Evolutionary conservation across 1,140 invertebrate species (phyloP), one percentile per base, ranked within the genome.

Genomic region (Monochamus saltuarius): DNA sequence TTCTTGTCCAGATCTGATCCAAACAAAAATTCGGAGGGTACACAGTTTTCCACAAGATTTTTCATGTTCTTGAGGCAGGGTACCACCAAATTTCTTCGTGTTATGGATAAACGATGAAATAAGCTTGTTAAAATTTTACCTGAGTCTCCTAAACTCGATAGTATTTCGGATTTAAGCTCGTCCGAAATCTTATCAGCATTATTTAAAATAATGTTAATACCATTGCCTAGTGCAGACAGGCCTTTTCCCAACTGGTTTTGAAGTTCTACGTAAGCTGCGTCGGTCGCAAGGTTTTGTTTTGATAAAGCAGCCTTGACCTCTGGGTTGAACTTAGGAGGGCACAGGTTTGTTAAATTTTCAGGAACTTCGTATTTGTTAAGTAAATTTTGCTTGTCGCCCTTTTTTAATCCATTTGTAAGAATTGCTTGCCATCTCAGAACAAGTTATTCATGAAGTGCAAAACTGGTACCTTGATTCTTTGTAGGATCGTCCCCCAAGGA

Each of bases 191-290:
- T 55, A 19, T 40, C 19, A 0, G 11, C 17, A 11, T 55, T 42
- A 19, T 42, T 17, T 22, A 55, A 19, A 13, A 55, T 40, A 29
- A 10, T n/a, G 4, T 3, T 1, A 17, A 43, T 40, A 14, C 37
- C 17, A 11, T 54, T 39, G 7, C 52, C 38, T 19, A 55, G 19
- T 13, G 52, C 52, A 38, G 4, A 38, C 39, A 54, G 13, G 8
- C 52, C 38, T 39, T 54, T 16, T 17, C 39, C 36, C 7, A 51
- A 22, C 11, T 51, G 49, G 11, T 51, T 22, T 13, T 51, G 49
- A 16, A 51, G 4, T 4, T 22, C 49, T 29, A 8, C 11, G 8
- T 54, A 35, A 39, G 36, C 16, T 7, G 1, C 8, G 17, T 54
- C 52, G 9, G 16, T n/a, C 9, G 14, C 9, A 8, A 40, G 7